A percentile compares a stretch with the other conserved stretches of the same genome.
These are phyloP conservation scores for Stegodyphus dumicola DNA, from an alignment of 1,140 invertebrate species.

Conservation along the genomic window DNA sequence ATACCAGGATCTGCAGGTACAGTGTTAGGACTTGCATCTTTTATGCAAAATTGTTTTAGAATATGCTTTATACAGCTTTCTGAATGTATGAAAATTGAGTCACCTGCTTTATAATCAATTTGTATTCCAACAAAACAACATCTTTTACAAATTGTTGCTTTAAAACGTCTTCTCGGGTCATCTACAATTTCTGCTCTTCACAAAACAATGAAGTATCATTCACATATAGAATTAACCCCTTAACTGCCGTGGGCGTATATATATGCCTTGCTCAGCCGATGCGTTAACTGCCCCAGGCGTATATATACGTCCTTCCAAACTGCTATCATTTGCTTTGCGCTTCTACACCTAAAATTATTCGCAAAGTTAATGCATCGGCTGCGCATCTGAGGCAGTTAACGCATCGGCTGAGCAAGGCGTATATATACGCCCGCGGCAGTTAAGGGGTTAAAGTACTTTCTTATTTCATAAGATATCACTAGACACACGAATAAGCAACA, in stretches of 20 bases:
- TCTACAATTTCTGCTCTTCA: conserved; percentile 21
- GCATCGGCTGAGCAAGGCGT: no score
- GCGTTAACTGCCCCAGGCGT: no score
- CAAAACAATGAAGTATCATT: conserved; percentile 20
- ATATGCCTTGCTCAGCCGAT: no score
- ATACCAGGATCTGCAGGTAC: conserved; percentile 8
- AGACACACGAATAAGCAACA: conserved; percentile 39
- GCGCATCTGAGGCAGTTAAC: no score
- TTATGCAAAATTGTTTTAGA: conserved; percentile 62
- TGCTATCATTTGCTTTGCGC: no score
- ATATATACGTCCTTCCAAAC: no score
- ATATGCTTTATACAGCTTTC: conserved; percentile 11
- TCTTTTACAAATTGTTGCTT: neutral
- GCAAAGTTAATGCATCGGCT: no score
- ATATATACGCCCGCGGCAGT: no score
- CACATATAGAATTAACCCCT: conserved; percentile 14
- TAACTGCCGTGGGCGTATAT: no score
- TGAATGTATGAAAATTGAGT: no score
- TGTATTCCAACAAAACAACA: conserved; percentile 61
- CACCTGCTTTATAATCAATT: conserved; percentile 18
- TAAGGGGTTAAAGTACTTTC: conserved; percentile 12
- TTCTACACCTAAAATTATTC: no score
- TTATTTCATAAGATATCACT: neutral
- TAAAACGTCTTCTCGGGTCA: conserved; percentile 21
- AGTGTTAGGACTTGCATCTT: conserved; percentile 3